Conservation (phyloP, 2,113 vertebrate species). For the Sinocyclocheilus anshuiensis region DNA sequence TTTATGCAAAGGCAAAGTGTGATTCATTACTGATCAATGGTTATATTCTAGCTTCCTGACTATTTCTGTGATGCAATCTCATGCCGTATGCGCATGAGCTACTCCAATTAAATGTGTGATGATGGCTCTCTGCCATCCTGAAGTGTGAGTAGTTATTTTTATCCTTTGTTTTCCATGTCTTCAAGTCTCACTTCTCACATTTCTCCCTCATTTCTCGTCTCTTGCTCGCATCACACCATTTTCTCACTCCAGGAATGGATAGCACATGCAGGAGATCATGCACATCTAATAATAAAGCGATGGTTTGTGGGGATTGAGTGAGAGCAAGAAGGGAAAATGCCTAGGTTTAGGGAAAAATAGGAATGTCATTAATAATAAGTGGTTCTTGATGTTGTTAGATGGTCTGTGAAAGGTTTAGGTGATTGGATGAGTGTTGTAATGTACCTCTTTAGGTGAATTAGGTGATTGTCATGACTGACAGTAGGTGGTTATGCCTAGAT, state of each 20-base stretch:
- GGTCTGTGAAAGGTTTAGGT: neutral
- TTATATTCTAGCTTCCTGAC: neutral
- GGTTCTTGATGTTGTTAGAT: neutral
- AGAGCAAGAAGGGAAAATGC: neutral
- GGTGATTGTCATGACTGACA: neutral
- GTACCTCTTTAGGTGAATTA: neutral
- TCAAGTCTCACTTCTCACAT: neutral
- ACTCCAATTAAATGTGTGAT: slow-evolving; percentile 39
- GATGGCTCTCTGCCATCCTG: neutral
- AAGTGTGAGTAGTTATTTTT: slow-evolving; percentile 41
- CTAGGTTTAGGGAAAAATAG: neutral
- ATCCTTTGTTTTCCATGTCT: slow-evolving; percentile 19
- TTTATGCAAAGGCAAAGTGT: neutral
- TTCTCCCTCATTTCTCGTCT: slow-evolving; percentile 12
- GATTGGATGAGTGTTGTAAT: neutral
- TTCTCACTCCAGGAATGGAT: neutral
- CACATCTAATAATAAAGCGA: slow-evolving; percentile 19
- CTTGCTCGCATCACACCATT: neutral
- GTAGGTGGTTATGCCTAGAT: neutral
- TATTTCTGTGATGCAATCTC: slow-evolving; percentile 13
- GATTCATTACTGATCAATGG: neutral
- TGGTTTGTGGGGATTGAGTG: neutral
- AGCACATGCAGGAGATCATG: neutral
- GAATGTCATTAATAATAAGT: neutral
- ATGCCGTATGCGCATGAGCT: neutral